Percentiles rank a stretch among this genome's conserved stretches.
These are phyloP conservation scores for Hylaea fasciaria DNA, from an alignment of 2,888 invertebrate species.

Conservation along the genomic window DNA sequence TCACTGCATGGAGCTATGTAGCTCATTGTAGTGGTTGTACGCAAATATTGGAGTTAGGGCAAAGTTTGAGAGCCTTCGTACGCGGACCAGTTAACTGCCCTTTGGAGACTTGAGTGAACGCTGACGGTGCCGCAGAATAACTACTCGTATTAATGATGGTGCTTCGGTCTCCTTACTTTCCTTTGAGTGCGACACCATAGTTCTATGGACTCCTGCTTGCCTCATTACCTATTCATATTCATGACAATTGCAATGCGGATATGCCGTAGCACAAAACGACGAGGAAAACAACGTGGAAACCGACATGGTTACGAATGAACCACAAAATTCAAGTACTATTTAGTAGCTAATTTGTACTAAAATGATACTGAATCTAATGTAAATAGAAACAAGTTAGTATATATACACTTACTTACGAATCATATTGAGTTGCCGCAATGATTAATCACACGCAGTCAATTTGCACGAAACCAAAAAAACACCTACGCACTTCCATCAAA, in stretches of 20 bases:
- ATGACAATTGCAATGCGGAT: neutral
- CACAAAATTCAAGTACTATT: too few relatives aligned
- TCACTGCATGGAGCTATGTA: slow-evolving; percentile 3
- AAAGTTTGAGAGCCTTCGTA: slow-evolving; percentile 60
- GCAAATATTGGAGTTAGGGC: slow-evolving; percentile 40
- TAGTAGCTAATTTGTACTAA: too few relatives aligned
- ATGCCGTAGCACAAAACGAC: too few relatives aligned
- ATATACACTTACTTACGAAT: too few relatives aligned
- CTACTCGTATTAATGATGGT: neutral
- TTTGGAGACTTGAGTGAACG: slow-evolving; percentile 36
- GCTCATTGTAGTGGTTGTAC: slow-evolving; percentile 36
- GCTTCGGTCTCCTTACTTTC: slow-evolving; percentile 13
- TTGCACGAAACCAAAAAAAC: neutral
- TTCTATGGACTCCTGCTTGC: slow-evolving; percentile 4
- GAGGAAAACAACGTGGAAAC: too few relatives aligned
- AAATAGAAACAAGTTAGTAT: too few relatives aligned
- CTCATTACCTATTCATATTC: slow-evolving; percentile 29
- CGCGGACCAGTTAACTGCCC: slow-evolving; percentile 54
- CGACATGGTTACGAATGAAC: too few relatives aligned
- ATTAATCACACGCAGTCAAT: neutral
- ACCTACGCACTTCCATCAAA: slow-evolving; percentile 5
- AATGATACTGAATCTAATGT: too few relatives aligned
- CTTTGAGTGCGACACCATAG: slow-evolving; percentile 1
- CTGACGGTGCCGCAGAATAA: neutral
- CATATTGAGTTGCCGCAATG: too few relatives aligned